These are phyloP conservation scores for Yponomeuta sedellus DNA, from an alignment of 2,888 invertebrate species.

Conservation along the genomic window DNA sequence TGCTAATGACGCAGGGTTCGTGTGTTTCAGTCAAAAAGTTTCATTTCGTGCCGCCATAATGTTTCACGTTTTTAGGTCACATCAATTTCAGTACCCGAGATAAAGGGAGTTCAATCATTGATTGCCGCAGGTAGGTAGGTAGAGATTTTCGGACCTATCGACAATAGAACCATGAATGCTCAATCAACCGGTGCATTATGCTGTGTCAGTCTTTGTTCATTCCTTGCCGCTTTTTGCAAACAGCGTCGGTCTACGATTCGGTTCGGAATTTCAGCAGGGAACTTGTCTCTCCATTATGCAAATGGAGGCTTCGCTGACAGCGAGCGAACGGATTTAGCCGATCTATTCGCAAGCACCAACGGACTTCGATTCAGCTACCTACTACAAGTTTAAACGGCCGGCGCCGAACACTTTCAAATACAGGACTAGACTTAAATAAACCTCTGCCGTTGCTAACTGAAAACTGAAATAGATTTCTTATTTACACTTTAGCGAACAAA, in stretches of 20 bases:
- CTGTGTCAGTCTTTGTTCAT: background rate
- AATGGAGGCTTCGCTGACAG: conserved; percentile 47
- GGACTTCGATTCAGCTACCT: conserved; percentile 30
- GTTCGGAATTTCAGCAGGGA: background rate
- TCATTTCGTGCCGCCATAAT: background rate
- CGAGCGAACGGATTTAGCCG: conserved; percentile 51
- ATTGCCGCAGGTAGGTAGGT: background rate
- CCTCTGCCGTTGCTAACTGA: background rate
- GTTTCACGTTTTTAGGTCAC: background rate
- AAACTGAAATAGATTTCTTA: background rate
- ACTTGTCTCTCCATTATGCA: conserved; percentile 61
- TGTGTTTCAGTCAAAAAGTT: conserved; percentile 20
- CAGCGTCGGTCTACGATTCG: background rate
- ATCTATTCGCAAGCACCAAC: conserved; percentile 50
- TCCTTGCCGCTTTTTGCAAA: background rate
- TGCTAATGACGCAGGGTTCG: conserved; percentile 39
- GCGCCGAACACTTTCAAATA: conserved; percentile 15
- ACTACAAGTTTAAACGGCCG: conserved; percentile 37
- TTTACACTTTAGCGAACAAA: background rate
- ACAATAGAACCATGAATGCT: background rate
- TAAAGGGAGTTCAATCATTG: background rate
- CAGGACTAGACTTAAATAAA: background rate
- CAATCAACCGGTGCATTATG: background rate
- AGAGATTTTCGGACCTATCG: background rate
- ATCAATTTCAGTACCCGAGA: background rate